Conservation (phyloP, 2,113 vertebrate species). For the Odontesthes bonariensis region DNA sequence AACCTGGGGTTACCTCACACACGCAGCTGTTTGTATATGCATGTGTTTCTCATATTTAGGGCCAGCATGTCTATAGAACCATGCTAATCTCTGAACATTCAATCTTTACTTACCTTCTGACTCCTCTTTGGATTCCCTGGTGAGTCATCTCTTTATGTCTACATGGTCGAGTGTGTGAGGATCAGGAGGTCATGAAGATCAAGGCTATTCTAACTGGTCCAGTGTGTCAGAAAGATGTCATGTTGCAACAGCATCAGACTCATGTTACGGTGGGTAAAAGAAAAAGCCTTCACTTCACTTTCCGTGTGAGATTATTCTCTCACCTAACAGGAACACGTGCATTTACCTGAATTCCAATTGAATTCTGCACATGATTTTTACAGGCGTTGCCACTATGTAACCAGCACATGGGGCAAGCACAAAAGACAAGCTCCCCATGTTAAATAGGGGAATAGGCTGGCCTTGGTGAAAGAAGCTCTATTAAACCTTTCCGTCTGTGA, state of each 20-base stretch:
- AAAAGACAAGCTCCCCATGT: slow-evolving; percentile 32
- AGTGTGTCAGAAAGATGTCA: slow-evolving; percentile 63
- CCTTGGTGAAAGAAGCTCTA: slow-evolving; percentile 27
- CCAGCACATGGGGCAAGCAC: no score
- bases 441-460: slow-evolving; percentile 13
- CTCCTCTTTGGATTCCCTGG: not conserved
- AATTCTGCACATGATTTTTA: no score
- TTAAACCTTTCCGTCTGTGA: slow-evolving; percentile 33
- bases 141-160: slow-evolving; percentile 8
- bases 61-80: not conserved
- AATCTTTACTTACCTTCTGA: not conserved
- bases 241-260: slow-evolving; percentile 50
- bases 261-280: slow-evolving; percentile 45
- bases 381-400: slow-evolving; percentile 12
- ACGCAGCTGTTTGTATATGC: not conserved
- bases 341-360: no score
- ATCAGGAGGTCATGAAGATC: slow-evolving; percentile 48
- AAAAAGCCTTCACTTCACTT: not conserved
- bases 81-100: not conserved
- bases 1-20: no score
- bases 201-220: slow-evolving; percentile 58
- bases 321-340: no score
- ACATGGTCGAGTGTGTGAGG: slow-evolving; percentile 14
- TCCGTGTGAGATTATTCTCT: no score
- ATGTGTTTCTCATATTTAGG: not conserved